Base-by-base conservation (phyloP, 1,140 invertebrate species). In the Drosophila pandora region DNA sequence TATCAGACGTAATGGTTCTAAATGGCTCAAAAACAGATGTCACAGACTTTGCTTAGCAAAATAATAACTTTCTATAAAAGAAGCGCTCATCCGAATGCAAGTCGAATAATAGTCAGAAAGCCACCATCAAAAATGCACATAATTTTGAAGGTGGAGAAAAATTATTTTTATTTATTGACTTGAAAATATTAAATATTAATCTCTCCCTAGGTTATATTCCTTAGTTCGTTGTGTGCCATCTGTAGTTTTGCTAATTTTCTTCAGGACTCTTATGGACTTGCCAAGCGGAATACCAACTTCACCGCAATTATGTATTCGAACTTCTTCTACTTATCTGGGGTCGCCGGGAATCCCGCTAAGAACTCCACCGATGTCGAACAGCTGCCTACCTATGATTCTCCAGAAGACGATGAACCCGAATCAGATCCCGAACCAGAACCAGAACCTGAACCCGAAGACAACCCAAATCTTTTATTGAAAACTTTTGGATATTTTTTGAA, bases 261-360 rank as follows among this genome's bases (percentile, higher is more conserved):
- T 53, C 17, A 53, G 30, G 4, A 34, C 7, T 2, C 50, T 10
- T 9, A n/a, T 21, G 30, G 4, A n/a, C 9, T 53, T 21, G 13
- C 7, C 5, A 34, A 34, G 4, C 17, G 30, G 32, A 53, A 53
- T 13, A 12, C 9, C 6, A 53, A 53, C 13, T 53, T 53, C 10
- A 53, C 30, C 4, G 13, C 50, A 37, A 37, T 37, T 37, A 37
- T 37, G 2, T 34, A 21, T 22, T 53, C 50, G 9, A 53, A n/a
- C 12, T 37, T 37, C 34, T 37, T 12, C 10, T 37, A 37, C 4
- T 37, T 37, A n/a, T 12, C 10, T 37, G 34, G 34, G 3, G 12
- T 4, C 12, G 12, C 34, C 10, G 34, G 34, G 0, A 10, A 37
- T 37, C 34, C 34, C 34, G 3, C 34, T n/a, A 37, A 37, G 2